phyloP scores from a whole-genome alignment of 2,113 vertebrate genomes.

The Misgurnus anguillicaudatus region DNA sequence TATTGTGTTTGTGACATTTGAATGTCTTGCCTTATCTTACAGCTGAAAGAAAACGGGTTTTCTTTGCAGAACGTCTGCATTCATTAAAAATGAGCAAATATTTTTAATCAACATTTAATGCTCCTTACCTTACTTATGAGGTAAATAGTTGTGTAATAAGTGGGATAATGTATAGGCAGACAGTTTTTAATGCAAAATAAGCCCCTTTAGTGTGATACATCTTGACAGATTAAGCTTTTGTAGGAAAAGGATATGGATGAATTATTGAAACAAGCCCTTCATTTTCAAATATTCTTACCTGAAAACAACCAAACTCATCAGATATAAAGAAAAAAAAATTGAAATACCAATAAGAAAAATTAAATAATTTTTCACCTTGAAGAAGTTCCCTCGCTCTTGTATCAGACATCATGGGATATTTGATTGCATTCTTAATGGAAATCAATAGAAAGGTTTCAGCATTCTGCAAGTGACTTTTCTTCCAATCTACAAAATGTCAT shows the following conservation, averaged over 20 bases:
- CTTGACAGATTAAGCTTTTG: background rate
- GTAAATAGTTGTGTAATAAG: too few species aligned
- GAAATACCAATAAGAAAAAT: conserved; percentile 64
- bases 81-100: too few species aligned
- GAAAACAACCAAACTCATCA: conserved; percentile 23
- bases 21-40: too few species aligned
- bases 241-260: background rate
- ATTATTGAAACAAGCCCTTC: background rate
- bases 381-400: conserved; percentile 53
- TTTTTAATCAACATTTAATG: too few species aligned
- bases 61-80: too few species aligned
- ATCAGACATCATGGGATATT: conserved; percentile 67
- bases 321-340: conserved; percentile 33
- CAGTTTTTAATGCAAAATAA: too few species aligned
- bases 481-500: conserved; percentile 76
- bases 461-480: conserved; percentile 64
- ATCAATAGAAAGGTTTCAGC: conserved; percentile 73
- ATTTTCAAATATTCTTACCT: background rate
- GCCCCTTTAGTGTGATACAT: too few species aligned
- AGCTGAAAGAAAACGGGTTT: too few species aligned
- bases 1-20: too few species aligned
- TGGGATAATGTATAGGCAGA: too few species aligned
- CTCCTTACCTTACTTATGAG: too few species aligned
- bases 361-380: conserved; percentile 65
- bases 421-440: conserved; percentile 80